Conservation (phyloP, 2,113 vertebrate species). For the Melospiza georgiana region DNA sequence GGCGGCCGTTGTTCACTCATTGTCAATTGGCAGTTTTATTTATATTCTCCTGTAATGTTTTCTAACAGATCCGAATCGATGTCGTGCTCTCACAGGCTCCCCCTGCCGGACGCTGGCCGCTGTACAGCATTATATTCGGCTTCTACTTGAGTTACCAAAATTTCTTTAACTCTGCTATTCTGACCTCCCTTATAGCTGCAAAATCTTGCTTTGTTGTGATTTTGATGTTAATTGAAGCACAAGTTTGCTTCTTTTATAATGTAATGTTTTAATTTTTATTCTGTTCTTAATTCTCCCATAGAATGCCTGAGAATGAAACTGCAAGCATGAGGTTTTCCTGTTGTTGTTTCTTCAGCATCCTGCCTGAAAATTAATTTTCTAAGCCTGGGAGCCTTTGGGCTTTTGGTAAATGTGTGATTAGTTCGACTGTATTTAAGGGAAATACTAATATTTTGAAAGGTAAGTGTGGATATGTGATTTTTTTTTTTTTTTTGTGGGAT, state of each 20-base stretch:
- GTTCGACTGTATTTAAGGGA: not conserved
- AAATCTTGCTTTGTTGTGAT: not conserved
- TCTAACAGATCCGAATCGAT: accelerated
- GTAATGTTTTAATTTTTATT: not conserved
- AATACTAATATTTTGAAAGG: not conserved
- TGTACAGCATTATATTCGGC: not conserved
- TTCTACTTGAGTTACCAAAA: accelerated
- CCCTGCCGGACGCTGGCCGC: not conserved
- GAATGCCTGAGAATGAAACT: not conserved
- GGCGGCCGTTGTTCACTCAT: not conserved
- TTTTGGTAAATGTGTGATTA: not conserved
- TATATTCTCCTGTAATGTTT: not conserved
- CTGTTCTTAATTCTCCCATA: not conserved
- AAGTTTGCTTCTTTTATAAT: not conserved
- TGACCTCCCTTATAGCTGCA: not conserved
- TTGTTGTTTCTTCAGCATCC: not conserved
- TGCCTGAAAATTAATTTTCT: not conserved
- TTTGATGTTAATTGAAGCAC: not conserved
- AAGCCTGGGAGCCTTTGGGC: not conserved
- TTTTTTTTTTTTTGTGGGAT: not conserved
- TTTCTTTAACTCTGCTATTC: not conserved
- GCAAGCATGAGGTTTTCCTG: not conserved
- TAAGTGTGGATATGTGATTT: not conserved
- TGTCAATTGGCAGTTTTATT: not conserved
- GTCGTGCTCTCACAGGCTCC: not conserved